Percentiles rank a stretch among this genome's conserved stretches.
Conservation (phyloP, 2,888 invertebrate genomes). For the Chydorus sphaericus region DNA sequence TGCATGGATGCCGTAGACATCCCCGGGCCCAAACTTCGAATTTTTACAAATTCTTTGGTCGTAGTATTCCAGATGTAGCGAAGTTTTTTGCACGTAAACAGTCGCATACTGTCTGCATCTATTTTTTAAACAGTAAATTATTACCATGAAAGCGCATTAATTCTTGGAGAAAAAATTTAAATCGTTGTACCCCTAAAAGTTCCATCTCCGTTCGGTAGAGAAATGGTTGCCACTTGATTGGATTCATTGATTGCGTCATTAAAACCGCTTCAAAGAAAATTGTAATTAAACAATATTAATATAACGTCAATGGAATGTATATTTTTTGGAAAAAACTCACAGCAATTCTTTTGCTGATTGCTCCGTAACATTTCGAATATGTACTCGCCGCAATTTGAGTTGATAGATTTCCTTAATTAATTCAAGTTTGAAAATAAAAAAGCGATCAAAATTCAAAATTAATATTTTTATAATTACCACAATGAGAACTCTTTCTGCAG, state of each 20-base stretch:
- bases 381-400: constrained; percentile 51
- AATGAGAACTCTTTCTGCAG: constrained; percentile 62
- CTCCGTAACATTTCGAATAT: constrained; percentile 45
- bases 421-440: not conserved
- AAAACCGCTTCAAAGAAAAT: not conserved
- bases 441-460: not conserved
- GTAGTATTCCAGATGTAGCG: constrained; percentile 63
- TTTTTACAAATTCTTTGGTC: constrained; percentile 47
- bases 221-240: constrained; percentile 20
- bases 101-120: constrained; percentile 43
- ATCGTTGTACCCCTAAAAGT: constrained; percentile 19
- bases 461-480: constrained; percentile 40
- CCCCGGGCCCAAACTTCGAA: constrained; percentile 57
- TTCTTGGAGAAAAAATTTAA: not conserved
- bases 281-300: constrained; percentile 18
- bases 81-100: constrained; percentile 70
- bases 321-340: constrained; percentile 35
- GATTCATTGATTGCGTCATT: constrained; percentile 14
- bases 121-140: constrained; percentile 20
- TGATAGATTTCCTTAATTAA: constrained; percentile 52
- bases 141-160: not conserved
- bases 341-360: too few relatives aligned
- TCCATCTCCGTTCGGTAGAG: constrained; percentile 22
- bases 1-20: constrained; percentile 49
- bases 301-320: too few relatives aligned